A percentile compares a stretch with the other conserved stretches of the same genome.
These are phyloP conservation scores for Synanceia verrucosa DNA, from an alignment of 2,797 vertebrate genomes.

Conservation along the genomic window DNA sequence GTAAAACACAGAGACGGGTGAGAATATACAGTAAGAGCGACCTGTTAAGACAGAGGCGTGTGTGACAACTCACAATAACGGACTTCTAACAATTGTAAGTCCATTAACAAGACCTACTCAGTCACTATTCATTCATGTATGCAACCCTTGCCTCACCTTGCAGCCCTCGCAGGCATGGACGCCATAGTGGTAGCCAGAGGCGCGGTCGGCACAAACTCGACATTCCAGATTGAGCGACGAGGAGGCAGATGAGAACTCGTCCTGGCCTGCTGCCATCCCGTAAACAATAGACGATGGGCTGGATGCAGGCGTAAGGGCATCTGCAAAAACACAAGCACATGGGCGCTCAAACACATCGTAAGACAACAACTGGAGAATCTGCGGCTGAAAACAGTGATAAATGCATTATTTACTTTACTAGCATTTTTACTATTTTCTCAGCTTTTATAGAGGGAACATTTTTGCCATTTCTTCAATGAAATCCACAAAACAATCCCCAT, in stretches of 20 bases:
- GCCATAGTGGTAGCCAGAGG: slow-evolving; percentile 97
- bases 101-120: neutral
- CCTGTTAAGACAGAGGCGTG: neutral
- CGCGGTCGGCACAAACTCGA: slow-evolving; percentile 95
- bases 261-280: slow-evolving; percentile 74
- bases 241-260: slow-evolving; percentile 83
- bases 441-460: neutral
- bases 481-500: neutral
- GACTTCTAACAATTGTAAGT: neutral
- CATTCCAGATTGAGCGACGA: slow-evolving; percentile 91
- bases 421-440: neutral
- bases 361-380: neutral
- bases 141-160: slow-evolving; percentile 67
- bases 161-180: slow-evolving; percentile 98
- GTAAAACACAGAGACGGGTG: neutral
- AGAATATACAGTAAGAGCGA: neutral
- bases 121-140: neutral
- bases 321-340: slow-evolving; percentile 67
- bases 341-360: neutral
- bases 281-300: slow-evolving; percentile 91
- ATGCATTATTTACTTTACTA: neutral
- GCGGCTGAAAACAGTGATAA: neutral
- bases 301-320: slow-evolving; percentile 93
- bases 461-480: neutral
- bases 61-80: neutral